Base-by-base conservation (phyloP, 2,113 vertebrate species). In the Rostratula benghalensis region DNA sequence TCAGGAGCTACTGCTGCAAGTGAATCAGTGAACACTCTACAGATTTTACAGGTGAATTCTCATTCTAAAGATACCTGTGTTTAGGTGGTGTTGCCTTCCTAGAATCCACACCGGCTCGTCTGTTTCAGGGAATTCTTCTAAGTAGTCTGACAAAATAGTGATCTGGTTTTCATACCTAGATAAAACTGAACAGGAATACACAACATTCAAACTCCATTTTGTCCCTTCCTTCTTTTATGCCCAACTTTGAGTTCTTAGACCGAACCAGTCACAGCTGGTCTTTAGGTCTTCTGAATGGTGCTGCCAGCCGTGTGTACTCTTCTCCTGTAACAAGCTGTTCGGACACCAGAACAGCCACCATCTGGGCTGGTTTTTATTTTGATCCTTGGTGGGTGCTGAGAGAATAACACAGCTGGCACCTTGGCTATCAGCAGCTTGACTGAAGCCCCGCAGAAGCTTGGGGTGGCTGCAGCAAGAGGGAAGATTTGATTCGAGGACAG, bases 21-120 rank as follows among this genome's bases (percentile, higher is more conserved):
- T 6, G 8, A 86, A 51, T 24, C 33, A 24, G 18, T 11, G 16
- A 74, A 83, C 5, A 24, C 45, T 48, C n/a, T 63, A 46, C 35
- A 41, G 19, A 30, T 21, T 17, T 53, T 37, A 77, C 22, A 71
- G 67, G 37, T 12, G 15, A 39, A 67, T 61, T 75, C n/a, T 68
- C 35, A 54, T 61, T 67, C 28, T 41, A 80, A 45, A 59, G 90
- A 60, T 97, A 98, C 98, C 98, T 94, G 97, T 97, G 93, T 97
- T 98, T 28, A 98, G 95, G 73, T 98, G 96, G 96, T 99, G 98
- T 41, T 98, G 97, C 90, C 97, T 98, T 94, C 98, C 98, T 91
- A 99, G 96, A 94, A 99, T 98, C 98, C 98, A 99, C 87, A 98
- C 97, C 6, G 98, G 97, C 37, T 98, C 98, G 74, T 98, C 98